Evolutionary conservation across 2,113 vertebrate species (phyloP).

Genomic region (Spilogale gracilis): DNA sequence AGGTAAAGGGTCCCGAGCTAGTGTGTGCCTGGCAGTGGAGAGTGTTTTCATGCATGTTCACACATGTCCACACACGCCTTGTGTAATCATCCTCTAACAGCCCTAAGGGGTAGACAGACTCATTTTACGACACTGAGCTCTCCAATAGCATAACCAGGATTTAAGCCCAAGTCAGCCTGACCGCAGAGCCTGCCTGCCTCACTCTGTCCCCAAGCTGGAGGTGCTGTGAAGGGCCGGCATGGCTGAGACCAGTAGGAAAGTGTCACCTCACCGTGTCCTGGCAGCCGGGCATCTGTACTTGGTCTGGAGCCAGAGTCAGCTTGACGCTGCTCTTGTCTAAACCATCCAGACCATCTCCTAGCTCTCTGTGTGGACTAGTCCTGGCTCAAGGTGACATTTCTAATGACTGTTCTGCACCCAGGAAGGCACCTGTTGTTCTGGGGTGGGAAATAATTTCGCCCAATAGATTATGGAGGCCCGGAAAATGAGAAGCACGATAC

Average conservation of each 20-base stretch:
- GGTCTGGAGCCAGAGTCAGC: neutral
- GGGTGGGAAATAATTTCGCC: conserved; percentile 24
- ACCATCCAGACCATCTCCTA: neutral
- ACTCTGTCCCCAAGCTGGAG: neutral
- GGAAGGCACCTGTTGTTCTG: neutral
- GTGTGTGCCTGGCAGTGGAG: neutral
- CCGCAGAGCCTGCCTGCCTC: neutral
- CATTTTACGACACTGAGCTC: neutral
- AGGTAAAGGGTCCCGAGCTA: neutral
- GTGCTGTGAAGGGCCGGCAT: neutral
- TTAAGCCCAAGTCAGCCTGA: neutral
- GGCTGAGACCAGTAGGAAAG: fast-evolving
- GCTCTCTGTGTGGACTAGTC: neutral
- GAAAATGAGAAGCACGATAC: neutral
- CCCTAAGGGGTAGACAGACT: fast-evolving
- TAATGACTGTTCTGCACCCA: neutral
- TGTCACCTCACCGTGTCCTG: neutral
- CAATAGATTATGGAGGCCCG: neutral
- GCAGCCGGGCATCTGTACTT: neutral
- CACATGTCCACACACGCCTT: neutral
- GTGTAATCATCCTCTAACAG: neutral
- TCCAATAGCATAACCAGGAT: neutral
- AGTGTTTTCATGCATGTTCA: neutral
- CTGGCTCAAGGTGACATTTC: neutral
- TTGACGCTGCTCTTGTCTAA: neutral